Percentiles rank a stretch among this genome's conserved stretches.
Conservation (phyloP, 37 sponge, comb jelly and placozoan species). For the Eunapius fragilis region DNA sequence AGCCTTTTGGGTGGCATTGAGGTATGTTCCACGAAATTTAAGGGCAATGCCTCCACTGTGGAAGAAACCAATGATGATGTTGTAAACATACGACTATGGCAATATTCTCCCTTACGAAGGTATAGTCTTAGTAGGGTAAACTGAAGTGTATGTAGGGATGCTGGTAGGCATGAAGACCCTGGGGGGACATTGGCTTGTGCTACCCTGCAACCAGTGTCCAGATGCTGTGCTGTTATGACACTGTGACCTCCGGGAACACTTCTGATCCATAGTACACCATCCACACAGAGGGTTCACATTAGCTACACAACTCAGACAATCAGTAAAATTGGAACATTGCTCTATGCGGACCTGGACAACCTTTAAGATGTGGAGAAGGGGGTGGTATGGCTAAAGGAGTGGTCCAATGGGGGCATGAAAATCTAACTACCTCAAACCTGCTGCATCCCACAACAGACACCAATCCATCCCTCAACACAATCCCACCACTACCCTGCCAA, state of each 20-base stretch:
- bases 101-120: neutral
- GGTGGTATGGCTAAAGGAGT: too few relatives aligned
- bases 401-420: too few relatives aligned
- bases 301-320: slow-evolving; percentile 46
- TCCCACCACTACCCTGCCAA: too few relatives aligned
- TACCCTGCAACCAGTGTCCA: slow-evolving; percentile 24
- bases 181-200: slow-evolving; percentile 10
- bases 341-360: slow-evolving; percentile 47
- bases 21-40: neutral
- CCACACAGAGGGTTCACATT: slow-evolving; percentile 81
- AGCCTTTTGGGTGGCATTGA: neutral
- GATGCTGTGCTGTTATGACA: slow-evolving; percentile 57
- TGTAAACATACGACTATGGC: neutral
- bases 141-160: too few relatives aligned
- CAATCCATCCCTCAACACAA: too few relatives aligned
- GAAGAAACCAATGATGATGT: too few relatives aligned
- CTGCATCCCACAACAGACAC: too few relatives aligned
- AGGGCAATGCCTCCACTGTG: neutral
- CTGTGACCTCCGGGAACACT: slow-evolving; percentile 72
- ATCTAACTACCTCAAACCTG: too few relatives aligned
- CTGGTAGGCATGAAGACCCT: too few relatives aligned
- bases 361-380: neutral
- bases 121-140: neutral
- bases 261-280: slow-evolving; percentile 89
- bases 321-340: slow-evolving; percentile 38